Evolutionary conservation across 64 coral and sea anemone species (phyloP), one percentile per base, ranked within the genome.

Genomic region (Cladopsammia gracilis): DNA sequence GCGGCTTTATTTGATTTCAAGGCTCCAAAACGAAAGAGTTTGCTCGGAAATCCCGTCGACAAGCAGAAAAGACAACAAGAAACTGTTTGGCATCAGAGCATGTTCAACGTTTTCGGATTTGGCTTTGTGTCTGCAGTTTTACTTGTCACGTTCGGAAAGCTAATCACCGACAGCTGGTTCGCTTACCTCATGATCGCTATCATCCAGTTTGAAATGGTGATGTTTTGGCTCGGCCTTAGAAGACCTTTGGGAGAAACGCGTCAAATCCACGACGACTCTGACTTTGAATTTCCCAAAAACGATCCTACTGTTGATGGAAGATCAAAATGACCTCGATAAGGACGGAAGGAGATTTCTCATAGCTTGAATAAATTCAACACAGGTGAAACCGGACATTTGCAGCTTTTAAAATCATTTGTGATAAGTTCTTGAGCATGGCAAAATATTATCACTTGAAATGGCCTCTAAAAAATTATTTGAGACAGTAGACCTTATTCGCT

Each of bases 91-190:
- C 59, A 66, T 42, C 54, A 2, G 23, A 25, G 22, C 64, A 57
- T 87, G n/a, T 24, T 86, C 25, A 23, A 86, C 48, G 82, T 77
- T 74, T 16, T 92, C 13, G 90, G 82, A 60, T 92, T 92, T 92
- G 90, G 90, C 56, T 77, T 92, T 3, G 82, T 20, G 15, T 86
- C 81, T 51, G 83, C 90, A 19, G 72, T 92, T 86, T 87, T 92
- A 65, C 73, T 92, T n/a, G 82, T 86, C 47, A 76, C 82, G 69
- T 92, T 92, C 52, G 90, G 90, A 48, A 86, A 92, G 24, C 52
- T 92, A 2, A 83, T 92, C 58, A 77, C 90, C 6, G 71, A 86
- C 56, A 73, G 83, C 48, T 92, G 90, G 82, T 92, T 92, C 52
- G 34, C 75, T 6, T 92, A 92, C 18, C 19, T 66, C 3, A 92